Evolutionary conservation across 2,888 invertebrate genomes (phyloP), one percentile per base, ranked within the genome.

Genomic region (Dione juno): DNA sequence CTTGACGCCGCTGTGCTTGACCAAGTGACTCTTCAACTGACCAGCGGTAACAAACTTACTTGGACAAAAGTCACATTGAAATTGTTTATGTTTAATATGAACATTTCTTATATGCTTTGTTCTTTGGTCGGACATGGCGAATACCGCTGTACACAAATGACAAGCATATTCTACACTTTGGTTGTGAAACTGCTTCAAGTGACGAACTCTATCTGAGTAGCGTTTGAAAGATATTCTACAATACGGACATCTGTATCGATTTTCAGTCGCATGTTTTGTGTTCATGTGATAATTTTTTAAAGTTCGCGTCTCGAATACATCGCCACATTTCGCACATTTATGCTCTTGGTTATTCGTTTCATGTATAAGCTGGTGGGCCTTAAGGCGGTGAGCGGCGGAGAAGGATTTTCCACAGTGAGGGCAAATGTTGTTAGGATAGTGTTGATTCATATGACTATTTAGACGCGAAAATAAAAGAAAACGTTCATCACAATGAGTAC

Each of bases 361-460:
- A 73, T 89, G 90, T 1, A 82, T 84, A 0, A 81, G 72, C 16
- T 89, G 78, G 74, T 93, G 92, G 0, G 89, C 79, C 74, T 86
- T 85, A 0, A 91, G 77, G n/a, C 89, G 82, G 16, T 83, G 80
- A 1, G 77, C 76, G 0, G 84, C 83, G 0, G 88, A 81, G 66
- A 91, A 92, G 0, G 87, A 80, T 80, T 91, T 92, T 0, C 92
- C 92, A 69, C 92, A 93, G 52, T 84, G 82, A 28, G 83, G 86
- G 63, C 92, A 93, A n/a, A 92, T 87, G 58, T 87, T 86, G 57
- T 89, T 86, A 0, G 87, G 89, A 75, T 85, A 89, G 57, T 93
- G 92, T n/a, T 80, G 79, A 57, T 92, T 92, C 77, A 90, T 85
- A 73, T 92, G 92, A 0, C 79, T 85, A 70, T 92, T 92, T 5